phyloP scores from a whole-genome alignment of 2,113 vertebrate species.

The Tenrec ecaudatus region DNA sequence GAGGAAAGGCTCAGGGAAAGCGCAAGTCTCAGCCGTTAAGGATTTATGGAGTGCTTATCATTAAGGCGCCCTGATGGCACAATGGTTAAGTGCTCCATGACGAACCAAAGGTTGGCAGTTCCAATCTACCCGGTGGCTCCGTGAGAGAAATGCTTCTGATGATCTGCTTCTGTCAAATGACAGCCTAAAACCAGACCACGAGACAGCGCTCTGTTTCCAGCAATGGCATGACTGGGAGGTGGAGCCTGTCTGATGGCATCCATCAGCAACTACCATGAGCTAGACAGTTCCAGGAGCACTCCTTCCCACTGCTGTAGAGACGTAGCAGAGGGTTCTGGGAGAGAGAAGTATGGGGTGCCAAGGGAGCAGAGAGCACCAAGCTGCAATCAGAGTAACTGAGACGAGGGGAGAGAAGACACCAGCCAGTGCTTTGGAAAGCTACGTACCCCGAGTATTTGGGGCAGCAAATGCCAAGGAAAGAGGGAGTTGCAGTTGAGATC shows the following conservation, averaged over 20 bases:
- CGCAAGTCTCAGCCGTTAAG: neutral
- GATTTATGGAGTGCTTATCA: neutral
- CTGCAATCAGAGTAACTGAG: neutral
- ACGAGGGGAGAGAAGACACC: neutral
- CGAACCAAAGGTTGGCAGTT: neutral
- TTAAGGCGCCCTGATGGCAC: neutral
- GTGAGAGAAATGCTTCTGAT: neutral
- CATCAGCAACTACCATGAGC: neutral
- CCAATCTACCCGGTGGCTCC: neutral
- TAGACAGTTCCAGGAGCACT: too few species aligned
- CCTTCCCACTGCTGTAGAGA: neutral
- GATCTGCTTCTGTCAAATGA: neutral
- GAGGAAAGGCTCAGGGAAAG: neutral
- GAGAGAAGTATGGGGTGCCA: accelerated
- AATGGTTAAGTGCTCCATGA: neutral
- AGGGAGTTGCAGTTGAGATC: neutral
- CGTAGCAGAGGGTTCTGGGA: neutral
- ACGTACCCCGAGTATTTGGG: neutral
- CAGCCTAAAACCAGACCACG: neutral
- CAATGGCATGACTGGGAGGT: neutral
- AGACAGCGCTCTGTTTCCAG: neutral
- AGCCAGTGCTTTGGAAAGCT: accelerated
- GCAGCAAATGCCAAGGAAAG: neutral
- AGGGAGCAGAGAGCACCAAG: neutral
- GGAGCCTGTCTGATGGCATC: neutral